These are phyloP conservation scores for Caracal caracal DNA, from an alignment of 2,113 vertebrate genomes.

Conservation along the genomic window DNA sequence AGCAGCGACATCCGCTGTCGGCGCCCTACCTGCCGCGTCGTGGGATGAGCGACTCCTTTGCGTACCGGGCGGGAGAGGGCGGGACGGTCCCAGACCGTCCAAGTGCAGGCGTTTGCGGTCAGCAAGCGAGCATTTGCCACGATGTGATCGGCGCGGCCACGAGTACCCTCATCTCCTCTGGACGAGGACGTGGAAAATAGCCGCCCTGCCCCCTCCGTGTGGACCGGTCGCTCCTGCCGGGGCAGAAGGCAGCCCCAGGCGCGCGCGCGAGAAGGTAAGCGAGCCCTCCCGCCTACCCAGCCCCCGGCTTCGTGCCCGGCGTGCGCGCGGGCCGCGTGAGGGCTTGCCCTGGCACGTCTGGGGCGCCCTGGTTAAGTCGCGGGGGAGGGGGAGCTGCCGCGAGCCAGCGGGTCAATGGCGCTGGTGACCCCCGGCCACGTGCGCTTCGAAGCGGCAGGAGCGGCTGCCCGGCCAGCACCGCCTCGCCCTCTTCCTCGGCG, in stretches of 20 bases:
- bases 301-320: rapidly evolving
- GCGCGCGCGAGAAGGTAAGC: rapidly evolving
- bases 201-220: neutral
- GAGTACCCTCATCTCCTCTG: neutral
- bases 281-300: rapidly evolving
- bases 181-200: no score
- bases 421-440: rapidly evolving
- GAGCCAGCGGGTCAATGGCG: rapidly evolving
- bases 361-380: neutral
- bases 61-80: rapidly evolving
- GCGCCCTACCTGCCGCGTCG: rapidly evolving
- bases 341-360: rapidly evolving
- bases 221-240: neutral
- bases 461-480: rapidly evolving
- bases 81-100: rapidly evolving
- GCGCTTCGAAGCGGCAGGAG: rapidly evolving
- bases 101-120: neutral
- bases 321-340: no score
- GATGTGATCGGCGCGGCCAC: rapidly evolving
- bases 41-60: neutral
- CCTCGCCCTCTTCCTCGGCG: neutral
- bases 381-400: rapidly evolving
- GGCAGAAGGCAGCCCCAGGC: rapidly evolving
- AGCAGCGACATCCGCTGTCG: rapidly evolving
- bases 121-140: rapidly evolving